Base-by-base conservation (phyloP, 1,140 invertebrate genomes). In the Polyergus mexicanus region DNA sequence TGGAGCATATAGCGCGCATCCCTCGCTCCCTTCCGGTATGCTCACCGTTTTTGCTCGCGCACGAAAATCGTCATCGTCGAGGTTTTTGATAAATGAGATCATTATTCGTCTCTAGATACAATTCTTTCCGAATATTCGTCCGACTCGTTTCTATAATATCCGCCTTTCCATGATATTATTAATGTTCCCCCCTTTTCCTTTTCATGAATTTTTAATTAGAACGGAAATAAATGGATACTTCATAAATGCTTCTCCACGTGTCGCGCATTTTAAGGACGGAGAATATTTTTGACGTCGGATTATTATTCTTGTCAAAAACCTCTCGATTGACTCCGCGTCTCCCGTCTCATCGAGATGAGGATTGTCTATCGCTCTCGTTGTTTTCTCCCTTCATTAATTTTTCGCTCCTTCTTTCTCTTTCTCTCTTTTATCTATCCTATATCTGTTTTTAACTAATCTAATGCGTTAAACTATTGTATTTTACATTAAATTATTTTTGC, bases 1-100 rank as follows among this genome's bases (percentile, higher is more conserved):
- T 92, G 91, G 92, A 94, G 92, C 88, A 92, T 86, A 93, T 86
- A 93, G 90, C 90, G 89, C 90, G 90, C 86, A 86, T 88, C 63
- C 54, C 76, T 80, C 11, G 51, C 28, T 58, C 47, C 60, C 32
- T 8, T 56, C 7, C 19, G 25, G 54, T 71, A 41, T 71, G 68
- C 13, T n/a, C 54, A 77, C 8, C 60, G 32, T 66, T 47, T 66
- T 65, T 19, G 28, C 41, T 47, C 22, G 35, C 28, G 44, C 13
- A 19, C 44, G 76, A 32, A 35, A 13, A 1, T 69, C 63, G 41
- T 60, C 56, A 38, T 74, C 56, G 56, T 83, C 83, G 75, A 89
- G 83, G 72, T 86, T 80, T 89, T 66, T 88, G 87, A 75, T 74
- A 56, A 76, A 89, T 87, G 85, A 81, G 83, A 84, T 84, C 85